These are phyloP conservation scores for Colius striatus DNA, from an alignment of 2,113 vertebrate species.

Conservation along the genomic window DNA sequence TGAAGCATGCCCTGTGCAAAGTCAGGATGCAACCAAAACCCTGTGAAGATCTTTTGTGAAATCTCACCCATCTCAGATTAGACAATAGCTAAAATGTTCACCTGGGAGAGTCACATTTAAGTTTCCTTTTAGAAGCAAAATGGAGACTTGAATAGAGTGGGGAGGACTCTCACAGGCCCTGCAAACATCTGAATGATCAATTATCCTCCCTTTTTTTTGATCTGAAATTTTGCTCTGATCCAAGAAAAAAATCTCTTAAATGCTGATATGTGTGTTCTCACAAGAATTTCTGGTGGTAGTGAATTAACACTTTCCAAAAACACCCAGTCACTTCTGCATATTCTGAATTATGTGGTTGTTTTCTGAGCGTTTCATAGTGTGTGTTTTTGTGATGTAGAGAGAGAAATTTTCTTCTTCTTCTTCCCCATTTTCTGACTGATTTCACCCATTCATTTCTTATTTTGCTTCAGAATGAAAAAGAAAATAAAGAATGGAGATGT, in stretches of 20 bases:
- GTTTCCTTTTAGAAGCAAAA: not conserved
- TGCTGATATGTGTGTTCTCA: not conserved
- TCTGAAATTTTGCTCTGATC: not conserved
- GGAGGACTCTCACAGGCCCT: not conserved
- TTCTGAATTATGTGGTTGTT: not conserved
- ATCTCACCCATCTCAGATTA: not conserved
- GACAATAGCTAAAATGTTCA: conserved; percentile 6
- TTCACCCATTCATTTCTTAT: not conserved
- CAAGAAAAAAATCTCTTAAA: conserved; percentile 22
- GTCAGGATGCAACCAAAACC: not conserved
- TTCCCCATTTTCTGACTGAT: not conserved
- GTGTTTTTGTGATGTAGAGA: not conserved
- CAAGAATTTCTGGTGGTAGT: not conserved
- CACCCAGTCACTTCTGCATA: not conserved
- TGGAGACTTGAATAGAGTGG: not conserved
- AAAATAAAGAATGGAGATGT: not conserved
- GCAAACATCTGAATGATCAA: not conserved
- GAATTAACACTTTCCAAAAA: not conserved
- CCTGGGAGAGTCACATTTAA: not conserved
- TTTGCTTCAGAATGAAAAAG: not conserved
- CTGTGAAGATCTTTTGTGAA: not conserved
- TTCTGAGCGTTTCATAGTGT: not conserved
- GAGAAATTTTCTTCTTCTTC: not conserved
- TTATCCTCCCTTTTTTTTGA: not conserved
- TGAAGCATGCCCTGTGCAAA: not conserved